phyloP scores from a whole-genome alignment of 1,140 invertebrate species.

The Adoxophyes honmai region DNA sequence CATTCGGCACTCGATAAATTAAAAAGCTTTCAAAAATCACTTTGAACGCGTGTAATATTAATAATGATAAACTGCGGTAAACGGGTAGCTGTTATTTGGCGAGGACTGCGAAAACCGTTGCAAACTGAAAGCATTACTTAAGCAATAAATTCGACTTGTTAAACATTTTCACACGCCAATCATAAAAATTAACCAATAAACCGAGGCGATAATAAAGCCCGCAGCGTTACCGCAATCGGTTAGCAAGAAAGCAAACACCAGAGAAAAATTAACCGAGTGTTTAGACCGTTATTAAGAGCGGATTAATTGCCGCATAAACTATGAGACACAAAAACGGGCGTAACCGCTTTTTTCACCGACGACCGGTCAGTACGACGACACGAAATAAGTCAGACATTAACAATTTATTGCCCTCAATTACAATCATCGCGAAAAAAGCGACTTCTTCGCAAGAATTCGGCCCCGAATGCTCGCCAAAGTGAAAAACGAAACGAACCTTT shows the following conservation, averaged over 20 bases:
- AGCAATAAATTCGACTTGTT: slow-evolving; percentile 36
- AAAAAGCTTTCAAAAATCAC: slow-evolving; percentile 11
- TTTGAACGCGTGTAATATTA: slow-evolving; percentile 1
- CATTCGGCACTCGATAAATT: not conserved
- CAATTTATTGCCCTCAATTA: slow-evolving; percentile 70
- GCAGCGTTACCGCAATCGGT: slow-evolving; percentile 38
- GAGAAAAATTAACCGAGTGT: slow-evolving; percentile 37
- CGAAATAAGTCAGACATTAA: slow-evolving; percentile 52
- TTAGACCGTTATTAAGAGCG: slow-evolving; percentile 45
- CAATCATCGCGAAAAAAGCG: slow-evolving; percentile 66
- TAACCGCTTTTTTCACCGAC: slow-evolving; percentile 45
- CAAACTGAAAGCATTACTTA: slow-evolving; percentile 17
- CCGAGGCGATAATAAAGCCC: slow-evolving; percentile 44
- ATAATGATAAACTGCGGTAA: not conserved
- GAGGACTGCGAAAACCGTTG: not conserved
- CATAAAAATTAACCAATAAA: slow-evolving; percentile 46
- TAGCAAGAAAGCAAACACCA: slow-evolving; percentile 41
- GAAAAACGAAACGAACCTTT: slow-evolving; percentile 59
- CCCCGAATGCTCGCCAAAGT: slow-evolving; percentile 44
- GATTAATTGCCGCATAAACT: slow-evolving; percentile 57
- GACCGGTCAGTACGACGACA: slow-evolving; percentile 35
- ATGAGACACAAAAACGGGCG: slow-evolving; percentile 44
- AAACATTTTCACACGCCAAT: slow-evolving; percentile 54
- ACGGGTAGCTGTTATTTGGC: not conserved
- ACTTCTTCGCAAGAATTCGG: slow-evolving; percentile 48